Conservation (phyloP, 2,113 vertebrate genomes). For the Numida meleagris region DNA sequence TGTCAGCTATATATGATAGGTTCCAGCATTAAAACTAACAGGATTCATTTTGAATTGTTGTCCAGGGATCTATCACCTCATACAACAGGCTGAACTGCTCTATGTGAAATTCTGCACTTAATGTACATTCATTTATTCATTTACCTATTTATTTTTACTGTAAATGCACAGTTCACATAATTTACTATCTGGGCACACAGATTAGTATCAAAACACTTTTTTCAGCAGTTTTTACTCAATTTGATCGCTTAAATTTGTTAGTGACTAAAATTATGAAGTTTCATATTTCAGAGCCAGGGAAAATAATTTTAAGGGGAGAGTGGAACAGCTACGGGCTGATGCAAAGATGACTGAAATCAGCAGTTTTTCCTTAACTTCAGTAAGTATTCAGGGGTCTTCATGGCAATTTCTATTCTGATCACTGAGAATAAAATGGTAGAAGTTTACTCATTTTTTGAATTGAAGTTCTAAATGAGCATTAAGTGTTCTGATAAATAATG, state of each 20-base stretch:
- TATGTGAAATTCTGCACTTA: not conserved
- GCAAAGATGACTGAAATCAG: not conserved
- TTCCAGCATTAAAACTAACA: not conserved
- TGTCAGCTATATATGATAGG: not conserved
- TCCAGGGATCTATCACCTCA: not conserved
- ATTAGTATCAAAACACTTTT: not conserved
- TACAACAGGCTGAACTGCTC: not conserved
- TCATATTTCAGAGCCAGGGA: not conserved
- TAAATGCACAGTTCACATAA: not conserved
- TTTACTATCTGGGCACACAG: not conserved
- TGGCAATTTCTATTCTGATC: not conserved
- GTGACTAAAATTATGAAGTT: not conserved
- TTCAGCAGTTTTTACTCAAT: not conserved
- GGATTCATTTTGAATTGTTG: not conserved
- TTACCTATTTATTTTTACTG: not conserved
- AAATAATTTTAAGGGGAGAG: not conserved
- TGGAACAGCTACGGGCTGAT: not conserved
- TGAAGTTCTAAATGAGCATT: conserved; percentile 22
- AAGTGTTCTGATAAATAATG: conserved; percentile 46
- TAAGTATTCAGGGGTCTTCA: not conserved
- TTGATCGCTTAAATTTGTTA: not conserved
- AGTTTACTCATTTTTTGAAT: conserved; percentile 1
- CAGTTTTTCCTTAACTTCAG: not conserved
- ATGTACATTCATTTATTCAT: not conserved
- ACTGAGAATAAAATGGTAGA: conserved; percentile 14